A percentile compares a stretch with the other conserved stretches of the same genome.
Evolutionary conservation across 1,140 invertebrate species (phyloP).

Genomic region (Lordiphosa mommai): DNA sequence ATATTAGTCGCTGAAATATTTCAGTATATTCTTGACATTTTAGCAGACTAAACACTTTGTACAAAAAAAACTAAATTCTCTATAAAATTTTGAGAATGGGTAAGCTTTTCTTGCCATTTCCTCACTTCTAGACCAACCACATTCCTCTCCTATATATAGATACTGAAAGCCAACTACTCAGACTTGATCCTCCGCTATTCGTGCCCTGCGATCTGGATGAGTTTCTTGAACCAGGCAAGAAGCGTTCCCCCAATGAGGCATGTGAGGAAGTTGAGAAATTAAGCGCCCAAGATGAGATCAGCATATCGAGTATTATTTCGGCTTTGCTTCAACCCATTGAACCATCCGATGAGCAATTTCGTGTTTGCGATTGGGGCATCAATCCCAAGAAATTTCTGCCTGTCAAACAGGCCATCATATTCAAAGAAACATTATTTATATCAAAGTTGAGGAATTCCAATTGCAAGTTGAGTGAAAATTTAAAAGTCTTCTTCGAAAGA

Average conservation of each 20-base stretch:
- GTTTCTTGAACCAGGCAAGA: slow-evolving; percentile 28
- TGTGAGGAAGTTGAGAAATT: slow-evolving; percentile 47
- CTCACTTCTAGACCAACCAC: background rate
- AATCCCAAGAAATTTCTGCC: slow-evolving; percentile 57
- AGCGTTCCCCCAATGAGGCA: background rate
- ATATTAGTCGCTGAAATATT: too few relatives aligned
- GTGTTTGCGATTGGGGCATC: slow-evolving; percentile 49
- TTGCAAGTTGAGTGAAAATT: slow-evolving; percentile 59
- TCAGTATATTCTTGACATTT: background rate
- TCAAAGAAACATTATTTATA: slow-evolving; percentile 59
- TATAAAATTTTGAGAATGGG: slow-evolving; percentile 24
- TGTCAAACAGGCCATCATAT: slow-evolving; percentile 50
- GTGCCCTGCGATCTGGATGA: slow-evolving; percentile 37
- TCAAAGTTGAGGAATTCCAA: slow-evolving; percentile 52
- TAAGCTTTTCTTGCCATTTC: background rate
- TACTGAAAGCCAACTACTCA: background rate
- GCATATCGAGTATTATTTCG: slow-evolving; percentile 69
- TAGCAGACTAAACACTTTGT: background rate
- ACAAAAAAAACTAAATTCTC: background rate
- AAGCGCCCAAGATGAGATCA: slow-evolving; percentile 68
- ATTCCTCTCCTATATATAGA: background rate
- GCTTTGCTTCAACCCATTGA: slow-evolving; percentile 48
- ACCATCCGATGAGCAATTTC: slow-evolving; percentile 38
- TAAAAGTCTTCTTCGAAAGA: slow-evolving; percentile 64
- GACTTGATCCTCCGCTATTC: slow-evolving; percentile 52